phyloP scores from a whole-genome alignment of 2,888 invertebrate genomes.

The Dolichomitus sp. region DNA sequence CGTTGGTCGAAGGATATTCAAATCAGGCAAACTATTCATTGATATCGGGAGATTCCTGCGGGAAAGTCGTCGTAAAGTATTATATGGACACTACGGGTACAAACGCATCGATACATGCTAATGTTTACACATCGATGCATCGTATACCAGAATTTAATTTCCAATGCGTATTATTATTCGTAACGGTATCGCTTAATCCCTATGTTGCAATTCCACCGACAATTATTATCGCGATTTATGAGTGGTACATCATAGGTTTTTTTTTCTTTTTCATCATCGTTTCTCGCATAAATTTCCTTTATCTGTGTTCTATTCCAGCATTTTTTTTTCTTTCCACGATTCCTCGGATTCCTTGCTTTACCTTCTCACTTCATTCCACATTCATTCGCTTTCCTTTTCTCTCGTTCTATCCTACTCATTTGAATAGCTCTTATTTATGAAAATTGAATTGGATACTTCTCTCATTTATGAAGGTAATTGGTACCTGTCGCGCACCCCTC shows the following conservation, averaged over 20 bases:
- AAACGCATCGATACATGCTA: constrained; percentile 38
- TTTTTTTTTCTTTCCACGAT: constrained; percentile 30
- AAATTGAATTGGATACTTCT: constrained; percentile 83
- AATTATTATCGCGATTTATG: constrained; percentile 31
- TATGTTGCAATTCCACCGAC: constrained; percentile 9
- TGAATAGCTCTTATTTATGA: constrained; percentile 83
- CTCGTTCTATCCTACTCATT: constrained; percentile 67
- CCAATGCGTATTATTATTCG: constrained; percentile 52
- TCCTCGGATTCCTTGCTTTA: constrained; percentile 39
- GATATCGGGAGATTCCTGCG: constrained; percentile 58
- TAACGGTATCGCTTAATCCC: constrained; percentile 62
- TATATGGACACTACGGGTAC: constrained; percentile 2
- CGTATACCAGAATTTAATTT: constrained; percentile 42
- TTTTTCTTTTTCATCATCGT: constrained; percentile 4
- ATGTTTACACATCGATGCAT: constrained; percentile 7
- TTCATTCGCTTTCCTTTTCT: constrained; percentile 23
- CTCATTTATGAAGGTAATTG: constrained; percentile 84
- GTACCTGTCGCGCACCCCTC: constrained; percentile 78
- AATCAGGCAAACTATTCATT: constrained; percentile 66
- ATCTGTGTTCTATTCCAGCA: constrained; percentile 27
- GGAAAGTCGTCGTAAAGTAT: constrained; percentile 57
- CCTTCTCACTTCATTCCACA: constrained; percentile 48
- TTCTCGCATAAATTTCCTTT: constrained; percentile 65
- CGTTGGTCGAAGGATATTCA: constrained; percentile 61
- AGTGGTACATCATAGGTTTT: constrained; percentile 3